Evolutionary conservation across 1,140 invertebrate species (phyloP).

Genomic region (Ostrea edulis): DNA sequence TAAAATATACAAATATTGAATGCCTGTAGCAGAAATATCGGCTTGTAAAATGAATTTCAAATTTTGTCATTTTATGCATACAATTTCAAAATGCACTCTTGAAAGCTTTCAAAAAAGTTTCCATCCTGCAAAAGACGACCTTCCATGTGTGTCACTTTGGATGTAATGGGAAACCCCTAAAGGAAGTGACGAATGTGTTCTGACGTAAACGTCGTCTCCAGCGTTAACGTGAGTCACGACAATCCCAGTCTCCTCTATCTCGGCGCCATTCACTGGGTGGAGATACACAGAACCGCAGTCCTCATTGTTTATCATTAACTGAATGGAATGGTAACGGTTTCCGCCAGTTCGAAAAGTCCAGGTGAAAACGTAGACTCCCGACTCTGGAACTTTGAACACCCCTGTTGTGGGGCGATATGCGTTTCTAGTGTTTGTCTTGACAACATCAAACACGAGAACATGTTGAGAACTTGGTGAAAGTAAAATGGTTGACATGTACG

Average conservation of each 20-base stretch:
- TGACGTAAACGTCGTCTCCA: background rate
- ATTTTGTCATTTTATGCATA: no score
- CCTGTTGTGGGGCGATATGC: background rate
- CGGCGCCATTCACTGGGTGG: background rate
- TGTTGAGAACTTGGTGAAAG: background rate
- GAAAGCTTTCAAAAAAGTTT: background rate
- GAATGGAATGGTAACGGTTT: background rate
- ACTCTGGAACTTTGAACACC: conserved; percentile 13
- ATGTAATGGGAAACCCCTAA: background rate
- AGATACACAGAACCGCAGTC: background rate
- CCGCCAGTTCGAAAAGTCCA: background rate
- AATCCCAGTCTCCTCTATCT: background rate
- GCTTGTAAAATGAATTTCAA: no score
- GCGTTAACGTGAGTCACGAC: background rate
- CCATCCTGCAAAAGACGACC: conserved; percentile 33
- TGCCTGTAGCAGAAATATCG: no score
- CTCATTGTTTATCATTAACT: background rate
- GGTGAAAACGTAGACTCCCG: conserved; percentile 7
- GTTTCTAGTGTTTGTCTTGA: conserved; percentile 17
- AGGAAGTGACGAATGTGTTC: background rate
- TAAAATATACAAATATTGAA: no score
- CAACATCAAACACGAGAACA: conserved; percentile 11
- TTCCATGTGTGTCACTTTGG: conserved; percentile 18
- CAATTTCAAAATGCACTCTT: no score
- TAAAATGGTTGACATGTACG: background rate